Evolutionary conservation across 2,797 vertebrate genomes (phyloP), one percentile per base, ranked within the genome.

Genomic region (Anabacerthia variegaticeps): DNA sequence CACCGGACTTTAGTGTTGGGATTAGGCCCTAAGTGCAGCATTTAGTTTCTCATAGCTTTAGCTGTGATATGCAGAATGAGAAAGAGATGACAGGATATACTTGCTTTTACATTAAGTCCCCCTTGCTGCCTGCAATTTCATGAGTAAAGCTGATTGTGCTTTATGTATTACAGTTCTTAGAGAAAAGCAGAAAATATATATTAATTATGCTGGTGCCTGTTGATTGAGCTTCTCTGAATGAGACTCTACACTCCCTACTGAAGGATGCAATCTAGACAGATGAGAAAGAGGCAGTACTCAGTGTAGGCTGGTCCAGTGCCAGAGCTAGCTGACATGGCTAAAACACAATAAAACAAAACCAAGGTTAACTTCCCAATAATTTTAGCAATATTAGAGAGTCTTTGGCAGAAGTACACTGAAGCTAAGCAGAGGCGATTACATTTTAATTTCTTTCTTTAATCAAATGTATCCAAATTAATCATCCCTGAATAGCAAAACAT

Each of bases 401-500:
- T 83, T 76, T 59, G 83, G 34, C 46, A 71, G 49, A 89, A 49
- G 24, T 68, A 20, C 72, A 63, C 27, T 32, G 62, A 87, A 74
- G 78, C 46, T 92, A 92, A 93, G 63, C 43, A 27, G 67, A 89
- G 19, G 37, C 51, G 66, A 91, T 20, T 10, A 1, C 37, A 95
- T 97, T 90, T 95, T 93, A 93, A 94, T 92, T 97, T 89, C 51
- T 89, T 79, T 79, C 43, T 92, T 94, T 95, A 93, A 95, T 79
- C 77, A 71, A 81, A 95, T 44, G 3, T 71, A 85, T 86, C 62
- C 78, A 91, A 92, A 92, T 83, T 82, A 52, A 56, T 73, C 75
- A 68, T 52, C 61, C 13, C 27, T 81, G 82, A 91, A 92, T 68
- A 90, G 71, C 55, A 94, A 90, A 92, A 71, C n/a, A 44, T 90